Evolutionary conservation across 2,888 invertebrate genomes (phyloP), one percentile per base, ranked within the genome.

Genomic region (Lasioglossum leucozonium): DNA sequence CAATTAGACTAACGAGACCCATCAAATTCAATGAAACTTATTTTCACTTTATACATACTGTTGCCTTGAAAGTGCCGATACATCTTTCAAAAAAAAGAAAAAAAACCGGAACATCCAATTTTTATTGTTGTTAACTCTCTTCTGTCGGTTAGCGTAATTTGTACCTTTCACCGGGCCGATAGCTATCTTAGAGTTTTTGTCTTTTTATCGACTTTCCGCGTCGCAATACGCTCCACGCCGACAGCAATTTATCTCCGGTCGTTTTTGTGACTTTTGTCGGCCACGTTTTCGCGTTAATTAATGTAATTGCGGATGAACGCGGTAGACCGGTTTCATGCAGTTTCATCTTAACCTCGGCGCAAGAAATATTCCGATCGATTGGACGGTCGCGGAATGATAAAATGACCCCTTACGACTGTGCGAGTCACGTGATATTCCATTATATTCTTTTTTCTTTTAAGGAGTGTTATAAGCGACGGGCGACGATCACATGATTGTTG

Each of bases 311-410:
- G 30, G 37, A 34, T 58, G 72, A 69, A 37, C 55, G 30, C 30
- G 71, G 26, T 10, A 34, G 51, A 74, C 73, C 58, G 71, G 77
- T 84, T 84, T 47, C 22, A 74, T 55, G 77, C 51, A 72, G 83
- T 77, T 78, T 55, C 74, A 13, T 42, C 13, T 37, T 34, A 71
- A 74, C 18, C 77, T 74, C 71, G 42, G 37, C 8, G 18, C 6
- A 65, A 84, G 58, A 84, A 77, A 78, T 82, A 78, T 74, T 82
- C 71, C 83, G 30, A 74, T 42, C 34, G 62, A 51, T 58, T 34
- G 18, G 37, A 44, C 42, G 6, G 34, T 10, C 65, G 65, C 34
- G 10, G 37, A 55, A 40, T 37, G 84, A 84, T 82, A 74, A 84
- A 74, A 55, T n/a, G 42, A 55, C 77, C 69, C 71, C 77, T 55